Evolutionary conservation across 2,113 vertebrate genomes (phyloP).

Genomic region (Scopus umbretta): DNA sequence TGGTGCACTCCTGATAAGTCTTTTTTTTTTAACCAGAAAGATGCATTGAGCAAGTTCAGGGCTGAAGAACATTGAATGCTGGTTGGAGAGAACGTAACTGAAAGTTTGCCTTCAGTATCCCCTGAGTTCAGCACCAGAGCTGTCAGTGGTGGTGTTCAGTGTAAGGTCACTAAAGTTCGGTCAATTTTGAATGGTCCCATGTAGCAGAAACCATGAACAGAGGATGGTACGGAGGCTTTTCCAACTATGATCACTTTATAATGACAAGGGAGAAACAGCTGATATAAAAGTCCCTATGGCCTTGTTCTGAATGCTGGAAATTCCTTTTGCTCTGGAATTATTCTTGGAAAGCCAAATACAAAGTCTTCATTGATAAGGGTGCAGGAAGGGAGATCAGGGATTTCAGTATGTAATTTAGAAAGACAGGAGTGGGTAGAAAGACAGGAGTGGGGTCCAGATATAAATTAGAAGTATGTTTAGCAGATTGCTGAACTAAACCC

Average conservation of each 20-base stretch:
- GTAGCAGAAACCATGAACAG: background rate
- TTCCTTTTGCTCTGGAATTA: background rate
- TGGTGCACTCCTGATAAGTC: background rate
- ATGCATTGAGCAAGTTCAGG: background rate
- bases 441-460: background rate
- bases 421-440: background rate
- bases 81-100: background rate
- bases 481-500: background rate
- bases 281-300: background rate
- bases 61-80: background rate
- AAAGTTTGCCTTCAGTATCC: background rate
- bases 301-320: background rate
- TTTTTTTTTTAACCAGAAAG: background rate
- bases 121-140: background rate
- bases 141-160: background rate
- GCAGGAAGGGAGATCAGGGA: background rate
- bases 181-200: background rate
- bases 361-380: background rate
- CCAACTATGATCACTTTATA: background rate
- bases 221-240: background rate
- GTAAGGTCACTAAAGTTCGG: background rate
- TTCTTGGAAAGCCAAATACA: background rate
- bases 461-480: background rate
- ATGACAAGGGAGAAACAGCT: background rate
- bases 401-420: background rate